These are phyloP conservation scores for Nothocercus julius DNA, from an alignment of 2,113 vertebrate genomes.

Conservation along the genomic window DNA sequence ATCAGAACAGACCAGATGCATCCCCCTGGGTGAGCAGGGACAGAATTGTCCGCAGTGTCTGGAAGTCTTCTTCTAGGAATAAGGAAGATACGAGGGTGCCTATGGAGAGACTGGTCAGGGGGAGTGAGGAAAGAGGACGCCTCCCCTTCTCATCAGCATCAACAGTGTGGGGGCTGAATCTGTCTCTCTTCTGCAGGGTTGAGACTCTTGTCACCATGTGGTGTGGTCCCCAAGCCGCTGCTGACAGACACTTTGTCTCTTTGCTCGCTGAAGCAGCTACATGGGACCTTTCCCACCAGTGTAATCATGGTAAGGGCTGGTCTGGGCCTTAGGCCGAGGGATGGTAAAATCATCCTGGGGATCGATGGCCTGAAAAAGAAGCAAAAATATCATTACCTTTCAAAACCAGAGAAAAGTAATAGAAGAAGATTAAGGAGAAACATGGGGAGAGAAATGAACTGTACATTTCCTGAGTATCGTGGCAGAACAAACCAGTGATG, in stretches of 20 bases:
- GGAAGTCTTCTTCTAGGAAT: not conserved
- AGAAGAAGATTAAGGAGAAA: not conserved
- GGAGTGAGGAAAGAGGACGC: not conserved
- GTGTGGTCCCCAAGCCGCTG: not conserved
- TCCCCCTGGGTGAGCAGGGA: not conserved
- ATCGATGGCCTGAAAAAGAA: conserved; percentile 59
- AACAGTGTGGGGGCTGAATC: not conserved
- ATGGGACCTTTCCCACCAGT: conserved; percentile 52
- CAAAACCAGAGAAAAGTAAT: not conserved
- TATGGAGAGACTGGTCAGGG: not conserved
- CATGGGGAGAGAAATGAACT: not conserved
- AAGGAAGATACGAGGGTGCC: not conserved
- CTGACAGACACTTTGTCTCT: not conserved
- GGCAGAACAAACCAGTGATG: not conserved
- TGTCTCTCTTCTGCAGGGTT: not conserved
- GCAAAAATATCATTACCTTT: not conserved
- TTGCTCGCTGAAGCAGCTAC: not conserved
- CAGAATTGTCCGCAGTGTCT: not conserved
- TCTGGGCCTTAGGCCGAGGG: conserved; percentile 61
- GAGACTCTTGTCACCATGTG: not conserved
- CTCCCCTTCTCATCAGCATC: not conserved
- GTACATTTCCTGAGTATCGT: not conserved
- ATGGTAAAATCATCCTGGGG: conserved; percentile 69
- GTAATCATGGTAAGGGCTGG: conserved; percentile 68
- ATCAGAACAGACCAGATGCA: not conserved